Evolutionary conservation across 2,113 vertebrate species (phyloP).

Genomic region (Antigone vipio): DNA sequence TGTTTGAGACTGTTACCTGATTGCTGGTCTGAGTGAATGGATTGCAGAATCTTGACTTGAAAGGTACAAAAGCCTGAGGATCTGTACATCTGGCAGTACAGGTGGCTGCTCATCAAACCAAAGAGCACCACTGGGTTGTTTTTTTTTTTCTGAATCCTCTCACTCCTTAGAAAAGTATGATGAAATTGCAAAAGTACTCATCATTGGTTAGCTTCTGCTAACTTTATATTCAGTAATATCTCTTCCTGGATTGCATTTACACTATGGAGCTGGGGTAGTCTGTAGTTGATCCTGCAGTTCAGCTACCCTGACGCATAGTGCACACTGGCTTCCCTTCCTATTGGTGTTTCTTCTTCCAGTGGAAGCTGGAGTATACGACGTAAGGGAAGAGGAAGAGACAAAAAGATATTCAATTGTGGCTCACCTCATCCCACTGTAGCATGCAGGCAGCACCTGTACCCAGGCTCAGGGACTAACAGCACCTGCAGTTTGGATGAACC

Average conservation of each 20-base stretch:
- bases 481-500: not conserved
- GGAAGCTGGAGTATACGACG: not conserved
- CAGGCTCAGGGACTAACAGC: not conserved
- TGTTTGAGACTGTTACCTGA: not conserved
- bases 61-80: conserved; percentile 38
- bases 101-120: conserved; percentile 14
- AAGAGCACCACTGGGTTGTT: not conserved
- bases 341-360: not conserved
- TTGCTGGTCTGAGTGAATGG: not conserved
- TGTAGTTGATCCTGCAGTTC: not conserved
- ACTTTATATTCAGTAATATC: not conserved
- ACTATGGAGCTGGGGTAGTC: not conserved
- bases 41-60: not conserved
- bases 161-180: not conserved
- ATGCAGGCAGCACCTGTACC: not conserved
- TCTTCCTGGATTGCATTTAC: not conserved
- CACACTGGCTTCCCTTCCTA: not conserved
- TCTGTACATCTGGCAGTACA: conserved; percentile 38
- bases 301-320: not conserved
- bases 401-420: not conserved
- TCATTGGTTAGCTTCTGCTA: not conserved
- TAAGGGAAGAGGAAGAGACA: not conserved
- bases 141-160: not conserved
- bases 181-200: not conserved
- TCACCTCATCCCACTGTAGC: not conserved